Evolutionary conservation across 1,140 invertebrate genomes (phyloP).

Genomic region (Drosophila nigromelanica): DNA sequence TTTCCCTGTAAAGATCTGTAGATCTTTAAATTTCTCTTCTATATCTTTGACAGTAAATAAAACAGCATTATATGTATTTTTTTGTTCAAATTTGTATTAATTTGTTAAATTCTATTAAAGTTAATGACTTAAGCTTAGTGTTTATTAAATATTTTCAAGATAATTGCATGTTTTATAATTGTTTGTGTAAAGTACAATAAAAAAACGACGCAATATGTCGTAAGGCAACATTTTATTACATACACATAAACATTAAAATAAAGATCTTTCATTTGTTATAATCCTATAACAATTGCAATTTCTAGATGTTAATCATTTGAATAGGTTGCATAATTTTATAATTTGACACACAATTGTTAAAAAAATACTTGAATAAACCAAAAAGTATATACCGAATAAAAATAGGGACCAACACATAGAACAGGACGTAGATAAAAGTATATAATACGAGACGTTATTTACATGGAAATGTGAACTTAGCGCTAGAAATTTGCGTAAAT

Average conservation of each 20-base stretch:
- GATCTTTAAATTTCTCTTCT: too few species aligned
- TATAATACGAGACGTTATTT: conserved; percentile 57
- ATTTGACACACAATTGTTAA: conserved; percentile 37
- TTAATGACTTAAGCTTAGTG: conserved; percentile 74
- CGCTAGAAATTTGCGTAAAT: conserved; percentile 31
- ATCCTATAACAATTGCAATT: conserved; percentile 5
- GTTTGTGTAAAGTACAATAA: conserved; percentile 35
- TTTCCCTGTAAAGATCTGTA: too few species aligned
- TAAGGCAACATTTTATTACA: conserved; percentile 33
- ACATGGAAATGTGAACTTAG: conserved; percentile 44
- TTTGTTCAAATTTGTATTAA: conserved; percentile 44
- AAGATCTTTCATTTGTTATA: conserved; percentile 20
- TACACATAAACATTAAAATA: conserved; percentile 16
- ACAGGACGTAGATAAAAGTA: conserved; percentile 27
- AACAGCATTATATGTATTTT: neutral
- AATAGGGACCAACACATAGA: conserved; percentile 41
- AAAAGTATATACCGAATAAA: conserved; percentile 24
- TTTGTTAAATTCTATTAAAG: conserved; percentile 71
- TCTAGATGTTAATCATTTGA: conserved; percentile 17
- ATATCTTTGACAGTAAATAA: neutral
- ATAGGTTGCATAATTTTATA: conserved; percentile 35
- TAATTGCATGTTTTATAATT: conserved; percentile 41
- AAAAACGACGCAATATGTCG: conserved; percentile 16
- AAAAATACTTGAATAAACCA: conserved; percentile 32
- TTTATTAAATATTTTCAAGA: conserved; percentile 49